Evolutionary conservation across 2,888 invertebrate genomes (phyloP).

Genomic region (Pharmacophagus antenor): DNA sequence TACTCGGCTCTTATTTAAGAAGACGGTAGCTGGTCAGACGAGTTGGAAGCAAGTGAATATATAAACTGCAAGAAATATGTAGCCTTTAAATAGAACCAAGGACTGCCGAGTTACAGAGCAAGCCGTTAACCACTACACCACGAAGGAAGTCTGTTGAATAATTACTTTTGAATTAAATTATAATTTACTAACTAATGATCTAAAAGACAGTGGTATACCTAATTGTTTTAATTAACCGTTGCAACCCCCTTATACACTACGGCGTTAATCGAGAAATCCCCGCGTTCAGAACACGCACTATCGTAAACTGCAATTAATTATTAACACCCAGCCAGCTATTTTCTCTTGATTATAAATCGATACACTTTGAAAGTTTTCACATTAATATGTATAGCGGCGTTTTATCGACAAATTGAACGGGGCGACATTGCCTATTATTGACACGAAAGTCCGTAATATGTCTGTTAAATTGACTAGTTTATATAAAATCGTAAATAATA

Average conservation of each 20-base stretch:
- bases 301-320: conserved; percentile 37
- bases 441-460: neutral
- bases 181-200: neutral
- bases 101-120: no score
- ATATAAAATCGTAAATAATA: neutral
- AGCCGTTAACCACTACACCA: no score
- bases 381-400: conserved; percentile 33
- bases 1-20: no score
- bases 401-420: conserved; percentile 32
- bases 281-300: conserved; percentile 20
- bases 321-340: conserved; percentile 32
- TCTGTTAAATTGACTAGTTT: neutral
- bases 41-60: no score
- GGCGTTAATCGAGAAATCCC: conserved; percentile 12
- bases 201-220: no score
- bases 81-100: no score
- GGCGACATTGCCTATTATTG: conserved; percentile 6
- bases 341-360: conserved; percentile 37
- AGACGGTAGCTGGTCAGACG: no score
- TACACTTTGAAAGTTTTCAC: conserved; percentile 35
- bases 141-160: no score
- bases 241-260: conserved; percentile 21
- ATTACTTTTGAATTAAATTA: no score
- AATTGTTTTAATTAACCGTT: no score
- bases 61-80: no score